Evolutionary conservation across 2,113 vertebrate species (phyloP).

Genomic region (Sterrhoptilus dennistouni): DNA sequence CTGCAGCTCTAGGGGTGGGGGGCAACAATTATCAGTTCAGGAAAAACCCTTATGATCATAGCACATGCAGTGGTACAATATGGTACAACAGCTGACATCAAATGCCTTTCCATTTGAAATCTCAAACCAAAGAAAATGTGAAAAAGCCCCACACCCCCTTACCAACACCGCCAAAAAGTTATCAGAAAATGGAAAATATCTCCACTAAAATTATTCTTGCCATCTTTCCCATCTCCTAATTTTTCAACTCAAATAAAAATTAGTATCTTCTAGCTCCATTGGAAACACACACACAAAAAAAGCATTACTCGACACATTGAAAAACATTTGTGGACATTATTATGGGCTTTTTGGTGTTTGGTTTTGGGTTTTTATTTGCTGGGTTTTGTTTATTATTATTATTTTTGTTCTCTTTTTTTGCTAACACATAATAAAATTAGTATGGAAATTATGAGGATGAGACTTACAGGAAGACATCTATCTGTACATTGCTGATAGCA

Average conservation of each 20-base stretch:
- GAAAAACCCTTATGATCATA: neutral
- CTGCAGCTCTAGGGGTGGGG: rapidly evolving
- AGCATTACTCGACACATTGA: neutral
- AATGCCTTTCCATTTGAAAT: neutral
- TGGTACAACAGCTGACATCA: neutral
- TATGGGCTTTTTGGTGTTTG: neutral
- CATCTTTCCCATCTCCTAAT: neutral
- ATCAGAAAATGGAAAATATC: neutral
- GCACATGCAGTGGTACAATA: neutral
- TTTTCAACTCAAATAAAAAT: neutral
- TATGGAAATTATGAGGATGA: neutral
- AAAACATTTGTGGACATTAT: neutral
- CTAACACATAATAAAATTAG: neutral
- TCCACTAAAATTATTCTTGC: neutral
- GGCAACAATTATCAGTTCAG: neutral
- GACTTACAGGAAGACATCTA: neutral
- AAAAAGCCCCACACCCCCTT: rapidly evolving
- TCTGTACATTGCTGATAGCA: neutral
- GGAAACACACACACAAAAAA: neutral
- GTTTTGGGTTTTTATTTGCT: neutral
- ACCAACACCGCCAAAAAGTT: neutral
- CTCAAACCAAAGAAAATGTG: neutral
- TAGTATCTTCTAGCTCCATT: neutral
- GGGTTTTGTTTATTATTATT: neutral
- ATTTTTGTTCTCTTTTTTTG: neutral